phyloP scores from a whole-genome alignment of 2,888 invertebrate genomes.

The Ecdyonurus torrentis region DNA sequence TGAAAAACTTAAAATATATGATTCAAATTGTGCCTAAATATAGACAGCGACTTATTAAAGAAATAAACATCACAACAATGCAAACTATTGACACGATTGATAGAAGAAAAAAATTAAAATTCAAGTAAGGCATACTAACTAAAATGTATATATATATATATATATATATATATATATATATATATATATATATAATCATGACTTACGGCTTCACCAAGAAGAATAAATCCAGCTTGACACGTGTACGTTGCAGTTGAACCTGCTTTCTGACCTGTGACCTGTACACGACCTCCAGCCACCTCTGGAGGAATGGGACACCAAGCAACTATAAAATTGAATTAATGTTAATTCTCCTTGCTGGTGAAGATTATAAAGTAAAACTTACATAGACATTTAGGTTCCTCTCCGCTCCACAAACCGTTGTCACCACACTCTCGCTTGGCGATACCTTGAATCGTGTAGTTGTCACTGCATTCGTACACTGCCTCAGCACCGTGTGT shows the following conservation, averaged over 20 bases:
- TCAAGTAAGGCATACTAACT: too few species aligned
- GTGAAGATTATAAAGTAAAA: too few species aligned
- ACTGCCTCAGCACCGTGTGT: conserved; percentile 60
- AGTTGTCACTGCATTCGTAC: conserved; percentile 69
- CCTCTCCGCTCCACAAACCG: conserved; percentile 59
- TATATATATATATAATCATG: too few species aligned
- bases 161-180: too few species aligned
- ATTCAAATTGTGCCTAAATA: too few species aligned
- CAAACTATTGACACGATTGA: too few species aligned
- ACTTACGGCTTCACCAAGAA: conserved; percentile 63
- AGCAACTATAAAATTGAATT: conserved; percentile 32
- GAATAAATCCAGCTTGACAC: conserved; percentile 68
- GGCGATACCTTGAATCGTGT: conserved; percentile 60
- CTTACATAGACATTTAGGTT: conserved; percentile 59
- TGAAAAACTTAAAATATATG: too few species aligned
- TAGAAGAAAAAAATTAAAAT: too few species aligned
- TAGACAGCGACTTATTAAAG: too few species aligned
- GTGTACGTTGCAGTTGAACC: conserved; percentile 66
- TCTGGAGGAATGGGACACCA: conserved; percentile 75
- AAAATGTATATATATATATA: too few species aligned
- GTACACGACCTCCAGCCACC: conserved; percentile 57
- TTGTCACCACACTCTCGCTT: conserved; percentile 54
- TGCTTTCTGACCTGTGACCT: conserved; percentile 52
- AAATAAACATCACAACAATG: too few species aligned
- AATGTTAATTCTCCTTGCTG: not conserved